phyloP scores from a whole-genome alignment of 2,113 vertebrate species.

The Empidonax alnorum region DNA sequence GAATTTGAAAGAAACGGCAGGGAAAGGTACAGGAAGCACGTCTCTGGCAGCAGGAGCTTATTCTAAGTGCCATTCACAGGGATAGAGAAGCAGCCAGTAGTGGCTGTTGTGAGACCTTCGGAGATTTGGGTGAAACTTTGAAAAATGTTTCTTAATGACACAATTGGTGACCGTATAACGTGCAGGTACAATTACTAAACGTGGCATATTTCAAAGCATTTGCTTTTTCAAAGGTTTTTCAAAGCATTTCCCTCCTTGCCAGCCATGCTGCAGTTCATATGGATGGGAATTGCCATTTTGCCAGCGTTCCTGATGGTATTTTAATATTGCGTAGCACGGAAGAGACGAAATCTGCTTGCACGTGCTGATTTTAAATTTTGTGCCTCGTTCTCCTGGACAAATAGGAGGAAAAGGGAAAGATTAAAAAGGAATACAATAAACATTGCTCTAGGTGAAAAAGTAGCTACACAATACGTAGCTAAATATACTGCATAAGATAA shows the following conservation, averaged over 20 bases:
- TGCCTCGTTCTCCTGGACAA: neutral
- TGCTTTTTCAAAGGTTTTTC: neutral
- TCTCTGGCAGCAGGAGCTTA: neutral
- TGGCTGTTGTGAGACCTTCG: neutral
- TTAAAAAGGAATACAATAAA: neutral
- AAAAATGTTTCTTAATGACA: neutral
- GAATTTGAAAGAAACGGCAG: neutral
- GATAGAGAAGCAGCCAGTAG: neutral
- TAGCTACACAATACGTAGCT: fast-evolving
- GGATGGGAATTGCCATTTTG: neutral
- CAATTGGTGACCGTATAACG: neutral
- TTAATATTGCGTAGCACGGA: neutral
- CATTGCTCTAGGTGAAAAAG: neutral
- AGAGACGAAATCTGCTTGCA: neutral
- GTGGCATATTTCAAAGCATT: too few species aligned
- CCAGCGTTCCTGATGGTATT: neutral
- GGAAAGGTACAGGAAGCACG: fast-evolving
- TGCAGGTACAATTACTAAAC: neutral
- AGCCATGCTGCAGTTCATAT: neutral
- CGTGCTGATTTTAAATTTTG: neutral
- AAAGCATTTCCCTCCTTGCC: neutral
- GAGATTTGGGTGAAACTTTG: neutral
- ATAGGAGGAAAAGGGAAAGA: neutral
- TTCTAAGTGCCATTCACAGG: neutral
- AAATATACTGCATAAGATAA: fast-evolving